Conservation (phyloP, 2,113 vertebrate genomes). For the Sapajus apella region DNA sequence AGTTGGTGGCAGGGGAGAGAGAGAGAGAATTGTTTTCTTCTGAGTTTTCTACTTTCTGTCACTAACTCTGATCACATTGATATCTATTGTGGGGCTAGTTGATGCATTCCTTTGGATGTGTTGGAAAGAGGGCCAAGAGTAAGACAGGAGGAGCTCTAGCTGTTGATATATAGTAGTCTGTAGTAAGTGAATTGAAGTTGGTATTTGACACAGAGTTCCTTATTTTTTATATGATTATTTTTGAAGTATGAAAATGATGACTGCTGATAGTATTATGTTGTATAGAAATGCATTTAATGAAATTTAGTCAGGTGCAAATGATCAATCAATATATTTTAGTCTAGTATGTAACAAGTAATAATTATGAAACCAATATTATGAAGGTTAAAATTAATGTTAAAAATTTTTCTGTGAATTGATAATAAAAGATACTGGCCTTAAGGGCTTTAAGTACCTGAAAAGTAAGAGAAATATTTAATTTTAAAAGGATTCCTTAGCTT, state of each 20-base stretch:
- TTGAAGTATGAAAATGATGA: conserved; percentile 38
- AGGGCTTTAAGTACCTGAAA: conserved; percentile 32
- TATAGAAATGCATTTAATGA: conserved; percentile 46
- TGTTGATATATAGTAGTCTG: not conserved
- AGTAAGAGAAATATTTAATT: conserved; percentile 38
- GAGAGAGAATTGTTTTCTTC: not conserved
- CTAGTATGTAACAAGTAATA: conserved; percentile 3
- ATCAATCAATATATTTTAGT: conserved; percentile 28
- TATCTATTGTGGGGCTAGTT: not conserved
- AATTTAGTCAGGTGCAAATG: conserved; percentile 43
- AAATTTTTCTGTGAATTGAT: conserved; percentile 28
- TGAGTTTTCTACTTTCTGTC: not conserved
- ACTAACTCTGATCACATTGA: not conserved
- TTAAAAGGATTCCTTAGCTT: conserved; percentile 15
- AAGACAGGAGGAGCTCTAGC: not conserved
- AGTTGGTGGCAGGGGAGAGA: too few species aligned
- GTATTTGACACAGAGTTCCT: conserved; percentile 19
- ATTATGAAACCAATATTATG: conserved; percentile 48
- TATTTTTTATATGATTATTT: conserved; percentile 27
- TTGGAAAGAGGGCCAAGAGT: not conserved
- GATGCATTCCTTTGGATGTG: not conserved
- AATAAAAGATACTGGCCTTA: conserved; percentile 3
- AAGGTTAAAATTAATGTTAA: conserved; percentile 34
- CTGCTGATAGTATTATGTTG: not conserved
- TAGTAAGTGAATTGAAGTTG: conserved; percentile 46